A percentile compares a stretch with the other conserved stretches of the same genome.
Evolutionary conservation across 2,888 invertebrate genomes (phyloP).

Genomic region (Melanargia galathea): DNA sequence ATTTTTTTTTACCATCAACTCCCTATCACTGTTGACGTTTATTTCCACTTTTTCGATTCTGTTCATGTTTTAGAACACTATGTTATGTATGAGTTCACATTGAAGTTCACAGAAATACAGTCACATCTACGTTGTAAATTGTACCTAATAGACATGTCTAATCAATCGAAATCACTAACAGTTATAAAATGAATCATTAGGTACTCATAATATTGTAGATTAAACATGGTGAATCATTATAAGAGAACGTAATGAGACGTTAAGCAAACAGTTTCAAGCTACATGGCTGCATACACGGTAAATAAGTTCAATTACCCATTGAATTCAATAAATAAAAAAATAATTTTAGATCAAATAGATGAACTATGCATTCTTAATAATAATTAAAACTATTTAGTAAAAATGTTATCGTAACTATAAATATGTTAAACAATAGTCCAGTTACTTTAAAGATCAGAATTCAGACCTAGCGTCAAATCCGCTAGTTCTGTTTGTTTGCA

Average conservation of each 20-base stretch:
- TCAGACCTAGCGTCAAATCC: too few relatives aligned
- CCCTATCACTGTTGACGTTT: too few relatives aligned
- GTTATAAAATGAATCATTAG: slow-evolving; percentile 35
- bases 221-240: slow-evolving; percentile 33
- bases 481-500: too few relatives aligned
- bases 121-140: background rate
- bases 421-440: too few relatives aligned
- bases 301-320: slow-evolving; percentile 14
- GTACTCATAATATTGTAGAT: slow-evolving; percentile 22
- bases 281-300: background rate
- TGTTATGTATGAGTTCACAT: too few relatives aligned
- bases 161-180: slow-evolving; percentile 20
- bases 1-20: too few relatives aligned
- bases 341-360: background rate
- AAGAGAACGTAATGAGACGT: slow-evolving; percentile 27
- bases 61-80: too few relatives aligned
- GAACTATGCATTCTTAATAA: too few relatives aligned
- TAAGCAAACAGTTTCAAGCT: slow-evolving; percentile 17
- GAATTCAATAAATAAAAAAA: background rate
- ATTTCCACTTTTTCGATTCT: too few relatives aligned
- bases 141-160: slow-evolving; percentile 9
- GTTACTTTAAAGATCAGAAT: too few relatives aligned
- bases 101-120: background rate
- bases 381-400: too few relatives aligned
- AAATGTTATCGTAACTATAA: too few relatives aligned